These are phyloP conservation scores for Drosophila equinoxialis DNA, from an alignment of 1,140 invertebrate species.

Conservation along the genomic window DNA sequence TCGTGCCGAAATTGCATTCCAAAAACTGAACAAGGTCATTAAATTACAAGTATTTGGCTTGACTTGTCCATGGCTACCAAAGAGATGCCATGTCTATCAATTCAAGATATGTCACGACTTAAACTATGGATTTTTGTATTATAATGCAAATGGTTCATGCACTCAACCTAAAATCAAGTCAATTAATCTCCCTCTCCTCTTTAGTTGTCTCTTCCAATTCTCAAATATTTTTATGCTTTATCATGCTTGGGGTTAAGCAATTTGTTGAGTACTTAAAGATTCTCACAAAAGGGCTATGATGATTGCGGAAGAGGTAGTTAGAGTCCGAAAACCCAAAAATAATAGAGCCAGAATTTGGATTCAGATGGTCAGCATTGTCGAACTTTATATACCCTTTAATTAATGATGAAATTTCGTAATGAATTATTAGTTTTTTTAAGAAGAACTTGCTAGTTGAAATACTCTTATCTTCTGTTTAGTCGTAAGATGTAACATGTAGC, in stretches of 20 bases:
- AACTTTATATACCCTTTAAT: neutral
- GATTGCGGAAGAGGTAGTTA: slow-evolving; percentile 11
- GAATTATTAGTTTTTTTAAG: no score
- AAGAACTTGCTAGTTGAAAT: no score
- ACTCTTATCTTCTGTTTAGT: no score
- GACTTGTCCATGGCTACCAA: neutral
- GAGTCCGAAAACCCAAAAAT: neutral
- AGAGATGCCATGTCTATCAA: slow-evolving; percentile 8
- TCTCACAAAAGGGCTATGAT: slow-evolving; percentile 11
- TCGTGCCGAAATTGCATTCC: slow-evolving; percentile 53
- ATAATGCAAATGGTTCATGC: neutral
- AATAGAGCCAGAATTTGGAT: no score
- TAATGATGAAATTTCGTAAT: no score
- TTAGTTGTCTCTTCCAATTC: neutral
- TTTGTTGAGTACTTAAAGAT: slow-evolving; percentile 10
- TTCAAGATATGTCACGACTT: slow-evolving; percentile 14
- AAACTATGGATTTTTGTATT: slow-evolving; percentile 1
- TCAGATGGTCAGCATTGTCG: no score
- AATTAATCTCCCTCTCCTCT: neutral
- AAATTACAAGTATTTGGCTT: slow-evolving; percentile 28
- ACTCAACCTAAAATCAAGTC: neutral
- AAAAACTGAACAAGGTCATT: slow-evolving; percentile 46
- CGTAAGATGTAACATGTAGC: no score
- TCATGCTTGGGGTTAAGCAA: slow-evolving; percentile 12
- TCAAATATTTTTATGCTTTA: neutral